phyloP scores from a whole-genome alignment of 1,140 invertebrate genomes.

The Hyphantria cunea region DNA sequence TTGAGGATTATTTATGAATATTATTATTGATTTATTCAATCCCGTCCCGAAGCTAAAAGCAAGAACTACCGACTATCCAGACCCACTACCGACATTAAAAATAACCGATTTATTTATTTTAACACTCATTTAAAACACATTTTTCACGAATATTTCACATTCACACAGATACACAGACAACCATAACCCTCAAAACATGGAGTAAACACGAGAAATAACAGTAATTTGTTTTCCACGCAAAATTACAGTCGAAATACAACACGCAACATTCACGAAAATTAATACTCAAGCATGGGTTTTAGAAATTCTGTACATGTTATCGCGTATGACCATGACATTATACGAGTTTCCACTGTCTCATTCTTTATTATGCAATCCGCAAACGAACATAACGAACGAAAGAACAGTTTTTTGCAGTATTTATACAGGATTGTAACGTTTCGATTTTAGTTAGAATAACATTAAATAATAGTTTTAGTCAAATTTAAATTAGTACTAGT shows the following conservation, averaged over 20 bases:
- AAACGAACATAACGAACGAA: too few species aligned
- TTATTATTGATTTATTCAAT: too few species aligned
- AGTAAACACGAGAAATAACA: too few species aligned
- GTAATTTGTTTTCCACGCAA: constrained; percentile 1
- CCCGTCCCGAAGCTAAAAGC: too few species aligned
- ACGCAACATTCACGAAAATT: constrained; percentile 19
- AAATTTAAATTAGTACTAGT: too few species aligned
- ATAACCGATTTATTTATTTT: background rate
- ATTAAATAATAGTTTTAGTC: too few species aligned
- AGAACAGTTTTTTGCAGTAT: too few species aligned
- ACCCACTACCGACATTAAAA: too few species aligned
- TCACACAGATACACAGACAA: background rate
- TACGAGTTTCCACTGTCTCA: constrained; percentile 51
- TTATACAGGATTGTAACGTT: too few species aligned
- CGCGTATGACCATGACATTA: constrained; percentile 47
- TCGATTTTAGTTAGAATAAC: too few species aligned
- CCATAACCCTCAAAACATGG: constrained; percentile 7
- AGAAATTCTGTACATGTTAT: constrained; percentile 44
- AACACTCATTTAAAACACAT: background rate
- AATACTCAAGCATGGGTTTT: constrained; percentile 33
- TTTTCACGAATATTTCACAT: background rate
- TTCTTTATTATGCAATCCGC: too few species aligned
- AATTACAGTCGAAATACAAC: constrained; percentile 14
- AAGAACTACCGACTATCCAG: background rate
- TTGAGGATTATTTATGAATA: too few species aligned